Evolutionary conservation across 2,113 vertebrate genomes (phyloP).

Genomic region (Strix aluco): DNA sequence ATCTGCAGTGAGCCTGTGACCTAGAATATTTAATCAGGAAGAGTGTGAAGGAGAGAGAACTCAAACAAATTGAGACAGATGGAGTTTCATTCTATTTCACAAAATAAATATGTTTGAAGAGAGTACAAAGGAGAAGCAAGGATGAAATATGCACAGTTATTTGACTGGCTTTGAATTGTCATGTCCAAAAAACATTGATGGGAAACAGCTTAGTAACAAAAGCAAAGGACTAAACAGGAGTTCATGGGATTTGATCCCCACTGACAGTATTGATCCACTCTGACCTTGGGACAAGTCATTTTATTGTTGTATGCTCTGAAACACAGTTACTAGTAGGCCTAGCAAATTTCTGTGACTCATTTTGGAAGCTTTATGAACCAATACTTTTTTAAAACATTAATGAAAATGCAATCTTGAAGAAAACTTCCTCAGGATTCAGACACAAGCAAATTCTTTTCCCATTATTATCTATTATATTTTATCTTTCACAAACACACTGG

Average conservation of each 20-base stretch:
- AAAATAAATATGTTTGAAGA: neutral
- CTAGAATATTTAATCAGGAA: neutral
- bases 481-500: neutral
- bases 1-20: neutral
- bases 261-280: neutral
- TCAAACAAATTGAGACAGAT: neutral
- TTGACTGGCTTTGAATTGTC: neutral
- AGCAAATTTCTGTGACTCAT: neutral
- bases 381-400: neutral
- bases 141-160: neutral
- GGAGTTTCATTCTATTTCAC: neutral
- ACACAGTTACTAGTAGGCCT: neutral
- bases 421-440: neutral
- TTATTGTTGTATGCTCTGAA: neutral
- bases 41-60: neutral
- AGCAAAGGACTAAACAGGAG: neutral
- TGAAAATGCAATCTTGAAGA: neutral
- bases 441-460: neutral
- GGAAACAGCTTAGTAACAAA: neutral
- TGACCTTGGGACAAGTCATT: neutral
- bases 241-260: neutral
- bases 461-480: neutral
- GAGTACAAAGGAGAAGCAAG: neutral
- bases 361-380: neutral
- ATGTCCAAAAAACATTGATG: neutral